Conservation (phyloP, 2,888 invertebrate genomes). For the Conomelus anceps region DNA sequence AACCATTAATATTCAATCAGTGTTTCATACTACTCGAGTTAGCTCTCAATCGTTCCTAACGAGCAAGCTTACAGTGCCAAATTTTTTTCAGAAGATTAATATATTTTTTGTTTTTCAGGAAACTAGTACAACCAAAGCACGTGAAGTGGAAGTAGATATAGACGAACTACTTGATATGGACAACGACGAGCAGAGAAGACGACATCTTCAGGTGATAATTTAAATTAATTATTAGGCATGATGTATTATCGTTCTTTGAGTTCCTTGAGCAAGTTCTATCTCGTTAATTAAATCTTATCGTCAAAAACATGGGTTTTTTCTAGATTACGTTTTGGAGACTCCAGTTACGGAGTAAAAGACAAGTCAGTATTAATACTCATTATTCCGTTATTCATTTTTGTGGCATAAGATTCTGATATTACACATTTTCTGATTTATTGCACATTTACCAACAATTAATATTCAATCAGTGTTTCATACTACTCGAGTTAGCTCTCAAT, state of each 20-base stretch:
- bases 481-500: background rate
- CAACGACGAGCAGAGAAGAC: constrained; percentile 75
- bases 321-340: too few species aligned
- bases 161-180: constrained; percentile 94
- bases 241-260: background rate
- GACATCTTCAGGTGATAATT: constrained; percentile 63
- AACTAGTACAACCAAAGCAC: constrained; percentile 34
- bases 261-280: too few species aligned
- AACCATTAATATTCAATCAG: background rate
- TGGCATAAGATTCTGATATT: too few species aligned
- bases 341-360: too few species aligned
- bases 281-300: too few species aligned
- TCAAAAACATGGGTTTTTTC: too few species aligned
- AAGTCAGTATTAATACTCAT: too few species aligned
- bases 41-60: background rate
- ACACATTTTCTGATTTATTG: too few species aligned
- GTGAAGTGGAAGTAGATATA: constrained; percentile 83
- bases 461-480: background rate
- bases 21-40: background rate
- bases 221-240: background rate
- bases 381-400: too few species aligned
- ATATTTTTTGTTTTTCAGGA: constrained; percentile 41
- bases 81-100: background rate
- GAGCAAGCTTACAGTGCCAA: background rate
- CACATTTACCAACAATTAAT: background rate